Base-by-base conservation (phyloP, 2,797 vertebrate genomes). In the Perodicticus potto region DNA sequence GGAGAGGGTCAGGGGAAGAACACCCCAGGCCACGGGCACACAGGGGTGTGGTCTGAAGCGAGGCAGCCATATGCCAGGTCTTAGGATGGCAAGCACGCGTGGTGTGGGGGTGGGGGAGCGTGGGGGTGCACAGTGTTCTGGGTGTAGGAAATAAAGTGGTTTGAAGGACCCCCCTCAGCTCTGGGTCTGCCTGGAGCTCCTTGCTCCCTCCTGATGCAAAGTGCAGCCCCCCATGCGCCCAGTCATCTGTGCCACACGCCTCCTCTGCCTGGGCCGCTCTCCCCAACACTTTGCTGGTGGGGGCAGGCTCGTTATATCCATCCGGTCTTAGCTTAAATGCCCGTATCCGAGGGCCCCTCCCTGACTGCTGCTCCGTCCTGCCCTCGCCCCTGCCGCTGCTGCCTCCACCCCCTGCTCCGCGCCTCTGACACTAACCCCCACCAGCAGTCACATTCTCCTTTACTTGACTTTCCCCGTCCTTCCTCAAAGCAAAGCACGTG, bases 131-230 rank as follows among this genome's bases (percentile, higher is more conserved):
- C 49, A 74, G 11, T 20, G 2, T 76, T 77, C 45, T 80, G 67
- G 67, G 27, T 94, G n/a, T 67, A 20, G 77, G 85, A 92, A 93
- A 76, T 84, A 87, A 49, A 70, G 23, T 65, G 49, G 49, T 53
- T 53, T 53, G 49, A 16, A 92, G 77, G 57, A 45, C 57, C 63
- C 6, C 53, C 11, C 74, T 57, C 17, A 43, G 27, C 25, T 86
- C 20, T 82, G 53, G 83, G 74, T 63, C 80, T 84, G n/a, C 49
- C 17, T 2, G 14, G 53, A 63, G 37, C 22, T 37, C n/a, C 1
- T 55, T 27, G 61, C 43, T 84, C 45, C 45, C 45, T 45, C 45
- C 45, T 43, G 40, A 86, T 65, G 91, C 65, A 5, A 25, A 3
- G 1, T 63, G 65, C 70, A 45, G 43, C 65, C 67, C 61, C 25